phyloP scores from a whole-genome alignment of 30 jellyfish, hydroid and myxozoan genomes.

The Rhopilema esculentum region DNA sequence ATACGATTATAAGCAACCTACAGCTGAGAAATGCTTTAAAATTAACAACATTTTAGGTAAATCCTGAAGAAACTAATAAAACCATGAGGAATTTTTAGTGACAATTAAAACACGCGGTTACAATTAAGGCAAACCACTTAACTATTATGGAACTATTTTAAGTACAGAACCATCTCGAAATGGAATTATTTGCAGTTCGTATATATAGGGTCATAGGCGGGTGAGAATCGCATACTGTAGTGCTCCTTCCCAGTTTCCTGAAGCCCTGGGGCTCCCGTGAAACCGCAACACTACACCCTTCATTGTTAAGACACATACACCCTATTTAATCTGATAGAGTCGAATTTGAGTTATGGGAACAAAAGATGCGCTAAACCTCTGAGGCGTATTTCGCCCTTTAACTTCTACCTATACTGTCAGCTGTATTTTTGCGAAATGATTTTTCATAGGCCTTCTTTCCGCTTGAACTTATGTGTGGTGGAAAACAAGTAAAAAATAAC shows the following conservation, averaged over 20 bases:
- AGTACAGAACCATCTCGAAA: too few species aligned
- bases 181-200: background rate
- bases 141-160: background rate
- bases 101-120: background rate
- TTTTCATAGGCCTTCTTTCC: too few species aligned
- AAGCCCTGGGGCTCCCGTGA: background rate
- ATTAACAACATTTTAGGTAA: background rate
- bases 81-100: background rate
- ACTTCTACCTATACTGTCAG: too few species aligned
- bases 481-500: too few species aligned
- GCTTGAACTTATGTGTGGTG: too few species aligned
- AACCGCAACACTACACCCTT: background rate
- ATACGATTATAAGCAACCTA: too few species aligned
- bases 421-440: too few species aligned
- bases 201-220: background rate
- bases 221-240: background rate
- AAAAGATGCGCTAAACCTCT: too few species aligned
- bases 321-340: background rate
- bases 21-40: background rate
- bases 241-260: background rate
- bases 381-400: too few species aligned
- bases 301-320: background rate
- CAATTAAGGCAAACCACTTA: background rate
- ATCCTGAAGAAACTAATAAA: background rate
- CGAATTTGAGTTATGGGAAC: too few species aligned